These are phyloP conservation scores for Stegana nigrithorax DNA, from an alignment of 2,888 invertebrate genomes.

Conservation along the genomic window DNA sequence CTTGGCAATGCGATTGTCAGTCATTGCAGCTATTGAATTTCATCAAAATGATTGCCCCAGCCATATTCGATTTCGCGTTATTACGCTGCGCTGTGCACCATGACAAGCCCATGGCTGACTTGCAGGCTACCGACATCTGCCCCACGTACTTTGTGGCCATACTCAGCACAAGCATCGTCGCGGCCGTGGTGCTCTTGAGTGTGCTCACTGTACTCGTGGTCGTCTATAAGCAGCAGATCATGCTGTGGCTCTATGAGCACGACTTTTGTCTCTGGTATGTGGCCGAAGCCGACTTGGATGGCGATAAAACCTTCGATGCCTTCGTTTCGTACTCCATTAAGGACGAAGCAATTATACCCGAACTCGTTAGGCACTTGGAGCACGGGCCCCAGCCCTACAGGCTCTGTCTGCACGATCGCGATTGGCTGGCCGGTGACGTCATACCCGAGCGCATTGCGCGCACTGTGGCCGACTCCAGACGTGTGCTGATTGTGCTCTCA, in stretches of 20 bases:
- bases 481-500: not conserved
- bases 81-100: conserved; percentile 6
- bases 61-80: too few species aligned
- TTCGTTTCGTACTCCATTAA: conserved; percentile 22
- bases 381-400: not conserved
- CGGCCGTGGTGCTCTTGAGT: not conserved
- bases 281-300: conserved; percentile 17
- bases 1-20: conserved; percentile 15
- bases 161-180: not conserved
- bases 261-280: conserved; percentile 16
- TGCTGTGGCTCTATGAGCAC: conserved; percentile 22
- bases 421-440: not conserved
- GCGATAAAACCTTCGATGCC: conserved; percentile 17
- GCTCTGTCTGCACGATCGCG: not conserved
- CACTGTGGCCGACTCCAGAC: not conserved
- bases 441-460: not conserved
- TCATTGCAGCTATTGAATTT: conserved; percentile 2
- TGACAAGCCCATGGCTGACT: not conserved
- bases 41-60: too few species aligned
- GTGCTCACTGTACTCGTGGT: not conserved
- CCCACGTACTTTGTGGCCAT: not conserved
- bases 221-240: conserved; percentile 10
- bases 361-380: not conserved
- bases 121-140: conserved; percentile 12
- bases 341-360: too few species aligned